Conservation (phyloP, 2,113 vertebrate genomes). For the Abramis brama region DNA sequence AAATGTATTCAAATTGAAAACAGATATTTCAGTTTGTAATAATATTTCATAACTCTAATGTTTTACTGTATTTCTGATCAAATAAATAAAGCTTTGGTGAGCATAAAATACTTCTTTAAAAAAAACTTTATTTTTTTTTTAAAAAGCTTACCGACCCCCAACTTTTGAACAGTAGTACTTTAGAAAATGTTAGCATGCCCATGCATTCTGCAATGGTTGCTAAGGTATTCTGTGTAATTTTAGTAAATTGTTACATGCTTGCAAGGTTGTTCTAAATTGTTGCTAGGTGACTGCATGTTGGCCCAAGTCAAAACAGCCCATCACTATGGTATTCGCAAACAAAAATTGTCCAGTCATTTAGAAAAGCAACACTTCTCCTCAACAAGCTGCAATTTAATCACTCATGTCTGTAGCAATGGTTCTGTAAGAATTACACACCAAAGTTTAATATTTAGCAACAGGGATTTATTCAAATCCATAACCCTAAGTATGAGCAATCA, state of each 20-base stretch:
- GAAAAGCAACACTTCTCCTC: background rate
- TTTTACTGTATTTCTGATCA: too few species aligned
- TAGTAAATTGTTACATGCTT: background rate
- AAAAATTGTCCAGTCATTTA: background rate
- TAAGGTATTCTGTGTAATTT: background rate
- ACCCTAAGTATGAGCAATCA: background rate
- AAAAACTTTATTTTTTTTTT: too few species aligned
- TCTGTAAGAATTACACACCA: background rate
- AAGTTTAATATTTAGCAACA: background rate
- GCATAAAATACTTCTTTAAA: background rate
- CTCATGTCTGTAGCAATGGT: background rate
- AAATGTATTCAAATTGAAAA: too few species aligned
- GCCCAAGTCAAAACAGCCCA: background rate
- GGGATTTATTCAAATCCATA: background rate
- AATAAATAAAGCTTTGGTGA: background rate
- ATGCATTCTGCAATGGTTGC: background rate
- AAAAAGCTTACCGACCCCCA: background rate
- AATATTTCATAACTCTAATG: too few species aligned
- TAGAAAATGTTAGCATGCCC: background rate
- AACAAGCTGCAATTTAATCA: background rate
- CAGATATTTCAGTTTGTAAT: too few species aligned
- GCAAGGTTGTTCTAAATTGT: background rate
- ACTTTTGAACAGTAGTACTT: background rate
- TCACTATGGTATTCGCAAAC: background rate
- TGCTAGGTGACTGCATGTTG: background rate